These are phyloP conservation scores for Morpho achilles DNA, from an alignment of 2,888 invertebrate species.

Conservation along the genomic window DNA sequence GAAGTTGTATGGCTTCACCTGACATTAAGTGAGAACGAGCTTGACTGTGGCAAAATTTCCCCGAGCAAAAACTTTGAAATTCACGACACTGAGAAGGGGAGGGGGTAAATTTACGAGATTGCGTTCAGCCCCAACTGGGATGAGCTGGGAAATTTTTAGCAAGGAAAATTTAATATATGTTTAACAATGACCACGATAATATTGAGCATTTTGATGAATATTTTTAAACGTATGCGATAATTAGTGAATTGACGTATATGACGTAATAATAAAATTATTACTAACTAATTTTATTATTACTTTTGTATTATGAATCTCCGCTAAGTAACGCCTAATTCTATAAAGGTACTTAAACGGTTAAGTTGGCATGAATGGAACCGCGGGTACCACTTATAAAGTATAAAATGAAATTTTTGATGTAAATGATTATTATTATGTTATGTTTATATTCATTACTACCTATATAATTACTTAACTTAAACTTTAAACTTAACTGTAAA, in stretches of 20 bases:
- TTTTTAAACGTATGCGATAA: slow-evolving; percentile 14
- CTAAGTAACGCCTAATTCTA: no score
- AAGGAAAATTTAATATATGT: slow-evolving; percentile 29
- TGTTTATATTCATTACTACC: no score
- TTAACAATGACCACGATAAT: slow-evolving; percentile 17
- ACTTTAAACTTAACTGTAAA: no score
- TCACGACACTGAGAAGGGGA: slow-evolving; percentile 54
- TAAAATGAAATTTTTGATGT: no score
- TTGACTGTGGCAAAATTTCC: slow-evolving; percentile 26
- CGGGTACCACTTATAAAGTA: no score
- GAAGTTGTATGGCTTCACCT: slow-evolving; percentile 36
- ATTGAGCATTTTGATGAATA: slow-evolving; percentile 26
- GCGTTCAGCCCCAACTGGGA: slow-evolving; percentile 29
- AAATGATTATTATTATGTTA: no score
- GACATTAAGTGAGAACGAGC: slow-evolving; percentile 30
- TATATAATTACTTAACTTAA: no score
- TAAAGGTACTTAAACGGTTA: no score
- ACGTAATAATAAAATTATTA: no score
- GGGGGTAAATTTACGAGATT: slow-evolving; percentile 47
- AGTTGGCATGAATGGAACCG: no score
- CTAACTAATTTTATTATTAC: no score
- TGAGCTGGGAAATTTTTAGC: slow-evolving; percentile 34
- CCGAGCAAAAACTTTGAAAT: slow-evolving; percentile 42
- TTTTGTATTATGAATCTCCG: no score
- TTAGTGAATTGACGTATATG: slow-evolving; percentile 1